Evolutionary conservation across 2,797 vertebrate genomes (phyloP).

Genomic region (Ibycter americanus): DNA sequence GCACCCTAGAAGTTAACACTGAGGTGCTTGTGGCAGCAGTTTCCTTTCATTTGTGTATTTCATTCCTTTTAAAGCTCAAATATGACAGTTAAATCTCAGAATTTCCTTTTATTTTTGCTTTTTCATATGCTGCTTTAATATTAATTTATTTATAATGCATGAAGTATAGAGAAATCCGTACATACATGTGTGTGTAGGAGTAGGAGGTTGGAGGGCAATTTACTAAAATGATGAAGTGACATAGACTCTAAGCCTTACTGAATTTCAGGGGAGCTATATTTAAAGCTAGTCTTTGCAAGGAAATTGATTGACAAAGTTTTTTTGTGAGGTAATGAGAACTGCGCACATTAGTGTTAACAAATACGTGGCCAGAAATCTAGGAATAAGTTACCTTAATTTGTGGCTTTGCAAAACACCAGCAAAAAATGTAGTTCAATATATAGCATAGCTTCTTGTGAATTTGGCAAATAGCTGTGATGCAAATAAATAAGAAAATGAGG

Average conservation of each 20-base stretch:
- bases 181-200: neutral
- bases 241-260: neutral
- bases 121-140: conserved; percentile 9
- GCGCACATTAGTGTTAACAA: neutral
- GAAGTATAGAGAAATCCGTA: neutral
- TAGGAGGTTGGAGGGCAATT: neutral
- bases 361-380: neutral
- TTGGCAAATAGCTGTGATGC: neutral
- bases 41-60: conserved; percentile 2
- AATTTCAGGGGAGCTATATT: neutral
- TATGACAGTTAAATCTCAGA: neutral
- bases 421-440: neutral
- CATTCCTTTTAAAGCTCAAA: neutral
- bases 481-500: neutral
- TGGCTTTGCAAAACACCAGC: neutral
- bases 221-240: neutral
- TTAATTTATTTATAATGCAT: neutral
- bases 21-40: neutral
- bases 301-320: neutral
- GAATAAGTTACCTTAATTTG: neutral
- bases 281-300: neutral
- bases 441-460: neutral
- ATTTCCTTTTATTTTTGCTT: neutral
- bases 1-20: neutral
- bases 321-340: neutral